Evolutionary conservation across 2,888 invertebrate species (phyloP).

Genomic region (Xiphydria camelus): DNA sequence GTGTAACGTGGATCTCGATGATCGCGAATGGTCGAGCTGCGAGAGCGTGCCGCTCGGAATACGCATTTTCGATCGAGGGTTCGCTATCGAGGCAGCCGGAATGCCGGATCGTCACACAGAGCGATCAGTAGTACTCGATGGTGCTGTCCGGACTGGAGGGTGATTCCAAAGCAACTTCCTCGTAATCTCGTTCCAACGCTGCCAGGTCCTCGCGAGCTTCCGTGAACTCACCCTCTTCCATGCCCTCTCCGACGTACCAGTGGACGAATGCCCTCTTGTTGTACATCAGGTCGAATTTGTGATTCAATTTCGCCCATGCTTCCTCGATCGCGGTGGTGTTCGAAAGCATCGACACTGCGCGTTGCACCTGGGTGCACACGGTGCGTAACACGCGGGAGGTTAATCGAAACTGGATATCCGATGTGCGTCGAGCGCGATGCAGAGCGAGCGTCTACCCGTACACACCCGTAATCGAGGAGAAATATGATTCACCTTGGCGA

Average conservation of each 20-base stretch:
- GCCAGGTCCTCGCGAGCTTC: slow-evolving; percentile 87
- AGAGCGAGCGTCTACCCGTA: too few species aligned
- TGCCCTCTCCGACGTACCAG: slow-evolving; percentile 89
- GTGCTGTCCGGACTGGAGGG: slow-evolving; percentile 33
- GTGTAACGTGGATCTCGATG: too few species aligned
- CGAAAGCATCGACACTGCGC: slow-evolving; percentile 52
- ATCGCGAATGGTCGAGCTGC: too few species aligned
- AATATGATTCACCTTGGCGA: slow-evolving; percentile 51
- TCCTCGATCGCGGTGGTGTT: slow-evolving; percentile 52
- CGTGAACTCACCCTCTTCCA: slow-evolving; percentile 86
- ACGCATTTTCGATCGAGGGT: too few species aligned
- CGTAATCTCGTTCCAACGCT: slow-evolving; percentile 79
- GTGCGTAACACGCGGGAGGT: too few species aligned
- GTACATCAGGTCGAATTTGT: slow-evolving; percentile 96
- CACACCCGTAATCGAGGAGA: too few species aligned
- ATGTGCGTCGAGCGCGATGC: too few species aligned
- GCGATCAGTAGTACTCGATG: slow-evolving; percentile 7
- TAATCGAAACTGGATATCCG: too few species aligned
- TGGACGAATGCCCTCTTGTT: slow-evolving; percentile 95
- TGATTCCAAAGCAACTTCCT: slow-evolving; percentile 78
- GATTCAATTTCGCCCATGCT: slow-evolving; percentile 73
- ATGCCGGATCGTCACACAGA: neutral
- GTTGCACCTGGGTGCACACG: slow-evolving; percentile 46
- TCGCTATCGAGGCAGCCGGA: too few species aligned
- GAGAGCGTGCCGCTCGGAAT: too few species aligned